A percentile compares a stretch with the other conserved stretches of the same genome.
These are phyloP conservation scores for Azorinus chamasolen DNA, from an alignment of 2,888 invertebrate genomes.

Conservation along the genomic window DNA sequence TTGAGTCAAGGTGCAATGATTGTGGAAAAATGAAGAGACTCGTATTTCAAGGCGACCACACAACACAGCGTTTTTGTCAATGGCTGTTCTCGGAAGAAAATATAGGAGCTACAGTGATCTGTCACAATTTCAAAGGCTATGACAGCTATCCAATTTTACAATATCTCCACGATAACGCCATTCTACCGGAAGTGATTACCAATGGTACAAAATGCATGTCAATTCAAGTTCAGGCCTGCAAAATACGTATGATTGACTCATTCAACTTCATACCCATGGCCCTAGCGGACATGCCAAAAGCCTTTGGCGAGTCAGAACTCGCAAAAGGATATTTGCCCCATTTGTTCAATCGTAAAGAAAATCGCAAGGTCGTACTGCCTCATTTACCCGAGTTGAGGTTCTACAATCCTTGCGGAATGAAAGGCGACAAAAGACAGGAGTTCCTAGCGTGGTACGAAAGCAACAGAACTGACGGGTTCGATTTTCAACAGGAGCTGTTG, in stretches of 20 bases:
- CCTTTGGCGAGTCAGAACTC: slow-evolving; percentile 51
- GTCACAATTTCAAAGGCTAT: too few species aligned
- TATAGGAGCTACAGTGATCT: too few species aligned
- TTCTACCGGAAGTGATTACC: too few species aligned
- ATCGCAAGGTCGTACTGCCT: slow-evolving; percentile 27
- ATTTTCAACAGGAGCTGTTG: slow-evolving; percentile 35
- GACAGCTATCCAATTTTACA: too few species aligned
- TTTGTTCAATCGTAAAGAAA: slow-evolving; percentile 53
- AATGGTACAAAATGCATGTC: slow-evolving; percentile 20
- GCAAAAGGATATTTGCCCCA: slow-evolving; percentile 59
- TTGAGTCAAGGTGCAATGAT: too few species aligned
- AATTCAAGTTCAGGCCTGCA: slow-evolving; percentile 30
- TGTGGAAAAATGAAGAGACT: slow-evolving; percentile 1
- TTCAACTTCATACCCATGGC: slow-evolving; percentile 56
- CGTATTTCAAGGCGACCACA: too few species aligned
- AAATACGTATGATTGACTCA: slow-evolving; percentile 52
- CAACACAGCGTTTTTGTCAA: too few species aligned
- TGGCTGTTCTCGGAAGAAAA: too few species aligned
- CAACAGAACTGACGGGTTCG: slow-evolving; percentile 18
- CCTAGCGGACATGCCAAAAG: slow-evolving; percentile 42
- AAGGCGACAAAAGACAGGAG: slow-evolving; percentile 29
- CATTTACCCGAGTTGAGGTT: slow-evolving; percentile 50
- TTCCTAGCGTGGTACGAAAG: slow-evolving; percentile 43
- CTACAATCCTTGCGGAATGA: slow-evolving; percentile 59
- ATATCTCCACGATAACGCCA: too few species aligned